A percentile compares a stretch with the other conserved stretches of the same genome.
These are phyloP conservation scores for Neoarius graeffei DNA, from an alignment of 2,113 vertebrate species.

Conservation along the genomic window DNA sequence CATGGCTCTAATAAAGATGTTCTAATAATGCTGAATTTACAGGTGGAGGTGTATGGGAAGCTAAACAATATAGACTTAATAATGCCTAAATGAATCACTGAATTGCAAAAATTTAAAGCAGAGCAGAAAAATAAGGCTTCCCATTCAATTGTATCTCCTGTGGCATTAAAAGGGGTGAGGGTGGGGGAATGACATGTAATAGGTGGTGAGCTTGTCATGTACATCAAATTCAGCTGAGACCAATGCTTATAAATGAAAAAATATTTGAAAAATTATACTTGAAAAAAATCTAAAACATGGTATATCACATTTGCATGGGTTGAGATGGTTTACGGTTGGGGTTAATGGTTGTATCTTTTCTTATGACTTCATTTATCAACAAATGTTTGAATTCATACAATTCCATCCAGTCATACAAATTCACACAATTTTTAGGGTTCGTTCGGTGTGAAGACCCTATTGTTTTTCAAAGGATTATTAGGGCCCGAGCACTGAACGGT, in stretches of 20 bases:
- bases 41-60: constrained; percentile 1
- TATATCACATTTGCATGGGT: not conserved
- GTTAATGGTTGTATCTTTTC: not conserved
- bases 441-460: too few relatives aligned
- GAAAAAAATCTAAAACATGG: not conserved
- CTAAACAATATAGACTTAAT: constrained; percentile 11
- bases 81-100: not conserved
- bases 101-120: not conserved
- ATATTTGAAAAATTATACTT: not conserved
- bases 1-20: constrained; percentile 46
- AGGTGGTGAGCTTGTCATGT: not conserved
- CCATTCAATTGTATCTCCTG: not conserved
- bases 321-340: not conserved
- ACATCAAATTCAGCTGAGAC: not conserved
- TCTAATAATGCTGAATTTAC: constrained; percentile 1
- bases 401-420: not conserved
- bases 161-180: not conserved
- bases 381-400: not conserved
- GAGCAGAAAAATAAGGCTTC: not conserved
- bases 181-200: not conserved
- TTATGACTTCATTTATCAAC: not conserved
- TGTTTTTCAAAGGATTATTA: too few relatives aligned
- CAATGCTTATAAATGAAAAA: not conserved
- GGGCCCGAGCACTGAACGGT: too few relatives aligned
- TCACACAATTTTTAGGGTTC: not conserved